Evolutionary conservation across 1,140 invertebrate genomes (phyloP).

Genomic region (Riptortus pedestris): DNA sequence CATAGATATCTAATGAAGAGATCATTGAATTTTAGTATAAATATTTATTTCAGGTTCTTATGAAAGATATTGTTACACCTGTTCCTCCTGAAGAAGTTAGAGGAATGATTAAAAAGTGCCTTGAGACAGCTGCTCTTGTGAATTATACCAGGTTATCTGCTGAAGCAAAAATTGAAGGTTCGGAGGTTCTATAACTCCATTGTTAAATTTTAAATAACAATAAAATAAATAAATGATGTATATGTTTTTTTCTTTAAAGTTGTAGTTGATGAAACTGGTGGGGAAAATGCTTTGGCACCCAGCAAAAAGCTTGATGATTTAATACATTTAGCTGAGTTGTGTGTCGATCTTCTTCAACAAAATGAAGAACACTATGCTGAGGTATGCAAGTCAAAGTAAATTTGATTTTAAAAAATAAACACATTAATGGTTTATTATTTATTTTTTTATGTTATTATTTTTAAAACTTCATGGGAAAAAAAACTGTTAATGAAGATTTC

Average conservation of each 20-base stretch:
- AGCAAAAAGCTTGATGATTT: slow-evolving; percentile 91
- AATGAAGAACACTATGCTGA: slow-evolving; percentile 99
- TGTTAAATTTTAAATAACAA: no score
- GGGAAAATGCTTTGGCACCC: slow-evolving; percentile 68
- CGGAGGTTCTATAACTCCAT: no score
- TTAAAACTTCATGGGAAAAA: no score
- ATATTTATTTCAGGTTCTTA: slow-evolving; percentile 74
- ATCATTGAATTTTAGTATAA: no score
- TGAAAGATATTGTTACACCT: slow-evolving; percentile 98
- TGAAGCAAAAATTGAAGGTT: slow-evolving; percentile 97
- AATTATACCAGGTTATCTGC: slow-evolving; percentile 94
- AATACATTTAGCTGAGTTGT: slow-evolving; percentile 92
- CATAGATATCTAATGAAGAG: no score
- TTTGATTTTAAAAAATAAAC: no score
- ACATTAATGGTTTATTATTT: no score
- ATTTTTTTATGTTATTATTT: no score
- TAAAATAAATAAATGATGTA: no score
- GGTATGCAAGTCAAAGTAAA: no score
- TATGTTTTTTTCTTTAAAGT: no score
- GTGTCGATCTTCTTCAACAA: slow-evolving; percentile 95
- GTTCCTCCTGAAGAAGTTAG: slow-evolving; percentile 93
- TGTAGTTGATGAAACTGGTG: slow-evolving; percentile 63
- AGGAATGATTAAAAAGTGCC: slow-evolving; percentile 87
- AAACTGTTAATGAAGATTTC: no score
- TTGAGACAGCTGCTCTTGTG: slow-evolving; percentile 94